These are phyloP conservation scores for Ovis aries DNA, from an alignment of 2,113 vertebrate species.

Conservation along the genomic window DNA sequence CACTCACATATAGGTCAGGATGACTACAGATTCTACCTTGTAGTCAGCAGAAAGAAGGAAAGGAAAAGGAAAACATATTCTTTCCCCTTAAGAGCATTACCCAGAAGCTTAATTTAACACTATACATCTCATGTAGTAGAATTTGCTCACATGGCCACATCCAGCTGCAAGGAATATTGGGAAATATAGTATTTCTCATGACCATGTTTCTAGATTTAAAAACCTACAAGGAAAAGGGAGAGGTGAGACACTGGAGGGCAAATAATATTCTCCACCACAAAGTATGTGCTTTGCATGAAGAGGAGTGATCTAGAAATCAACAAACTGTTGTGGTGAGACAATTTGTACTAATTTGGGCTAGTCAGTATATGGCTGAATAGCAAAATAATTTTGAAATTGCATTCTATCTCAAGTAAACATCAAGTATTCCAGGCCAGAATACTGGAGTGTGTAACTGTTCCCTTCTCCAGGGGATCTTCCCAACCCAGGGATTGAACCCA, in stretches of 20 bases:
- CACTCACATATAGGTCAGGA: not conserved
- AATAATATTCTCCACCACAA: not conserved
- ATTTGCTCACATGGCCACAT: not conserved
- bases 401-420: not conserved
- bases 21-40: not conserved
- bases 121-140: not conserved
- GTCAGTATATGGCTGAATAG: not conserved
- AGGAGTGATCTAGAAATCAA: not conserved
- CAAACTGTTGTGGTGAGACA: not conserved
- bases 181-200: not conserved
- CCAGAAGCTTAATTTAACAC: not conserved
- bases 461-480: not conserved
- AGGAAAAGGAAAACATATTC: not conserved
- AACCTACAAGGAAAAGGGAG: not conserved
- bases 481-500: not conserved
- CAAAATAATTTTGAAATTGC: not conserved
- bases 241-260: not conserved
- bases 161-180: not conserved
- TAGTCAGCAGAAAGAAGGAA: not conserved
- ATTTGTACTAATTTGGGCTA: not conserved
- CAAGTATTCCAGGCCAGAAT: not conserved
- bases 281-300: not conserved
- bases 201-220: not conserved
- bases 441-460: not conserved
- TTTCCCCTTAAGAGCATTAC: not conserved